phyloP scores from a whole-genome alignment of 2,888 invertebrate species.

The Branchipolynoe longqiensis region DNA sequence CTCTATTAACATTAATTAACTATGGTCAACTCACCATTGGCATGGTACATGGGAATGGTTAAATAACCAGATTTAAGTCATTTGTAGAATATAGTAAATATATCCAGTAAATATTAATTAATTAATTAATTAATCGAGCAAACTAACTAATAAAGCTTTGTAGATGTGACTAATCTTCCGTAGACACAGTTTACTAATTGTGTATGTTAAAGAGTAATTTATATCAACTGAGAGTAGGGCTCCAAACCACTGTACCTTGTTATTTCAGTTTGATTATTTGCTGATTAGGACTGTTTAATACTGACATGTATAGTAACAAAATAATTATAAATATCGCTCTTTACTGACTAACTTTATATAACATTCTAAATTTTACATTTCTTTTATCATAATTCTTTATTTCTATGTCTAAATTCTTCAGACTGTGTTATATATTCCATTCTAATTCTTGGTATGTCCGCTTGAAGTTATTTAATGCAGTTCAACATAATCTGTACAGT shows the following conservation, averaged over 20 bases:
- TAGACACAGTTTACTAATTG: background rate
- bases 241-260: conserved; percentile 31
- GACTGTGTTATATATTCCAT: background rate
- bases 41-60: conserved; percentile 25
- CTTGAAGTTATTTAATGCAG: background rate
- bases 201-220: background rate
- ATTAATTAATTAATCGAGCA: background rate
- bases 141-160: background rate
- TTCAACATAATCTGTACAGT: conserved; percentile 16
- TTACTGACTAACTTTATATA: background rate
- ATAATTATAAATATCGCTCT: background rate
- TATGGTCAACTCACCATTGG: conserved; percentile 56
- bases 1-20: conserved; percentile 21
- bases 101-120: no score
- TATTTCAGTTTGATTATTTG: background rate
- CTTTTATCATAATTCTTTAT: conserved; percentile 3
- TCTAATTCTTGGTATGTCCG: background rate
- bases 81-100: background rate
- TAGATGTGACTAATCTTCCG: background rate
- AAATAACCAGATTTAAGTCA: background rate
- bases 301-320: no score
- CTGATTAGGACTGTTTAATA: no score
- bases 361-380: conserved; percentile 2
- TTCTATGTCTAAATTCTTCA: conserved; percentile 4
- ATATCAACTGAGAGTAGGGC: background rate